Evolutionary conservation across 1,140 invertebrate species (phyloP).

Genomic region (Drosophila ohnishii): DNA sequence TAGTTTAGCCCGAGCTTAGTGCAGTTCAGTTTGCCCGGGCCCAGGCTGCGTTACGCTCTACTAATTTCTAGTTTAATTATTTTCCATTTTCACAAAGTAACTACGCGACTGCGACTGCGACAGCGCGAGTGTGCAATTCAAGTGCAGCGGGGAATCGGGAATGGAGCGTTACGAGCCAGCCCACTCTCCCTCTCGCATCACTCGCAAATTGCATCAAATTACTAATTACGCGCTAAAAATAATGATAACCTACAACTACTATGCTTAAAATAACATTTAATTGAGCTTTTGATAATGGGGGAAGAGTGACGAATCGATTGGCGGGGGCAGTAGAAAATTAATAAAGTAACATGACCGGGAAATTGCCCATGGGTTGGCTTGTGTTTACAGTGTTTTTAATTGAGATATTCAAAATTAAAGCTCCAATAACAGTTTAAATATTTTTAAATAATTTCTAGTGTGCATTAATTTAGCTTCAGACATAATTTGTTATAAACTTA

Average conservation of each 20-base stretch:
- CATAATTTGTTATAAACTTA: neutral
- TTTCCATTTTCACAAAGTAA: slow-evolving; percentile 78
- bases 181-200: neutral
- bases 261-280: slow-evolving; percentile 55
- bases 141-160: slow-evolving; percentile 62
- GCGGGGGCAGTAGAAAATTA: neutral
- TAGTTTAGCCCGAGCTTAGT: slow-evolving; percentile 33
- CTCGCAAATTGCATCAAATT: slow-evolving; percentile 62
- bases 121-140: slow-evolving; percentile 61
- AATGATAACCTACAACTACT: slow-evolving; percentile 40
- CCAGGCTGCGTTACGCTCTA: slow-evolving; percentile 65
- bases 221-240: slow-evolving; percentile 69
- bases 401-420: too few relatives aligned
- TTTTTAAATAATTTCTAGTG: neutral
- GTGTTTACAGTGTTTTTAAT: neutral
- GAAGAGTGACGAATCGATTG: neutral
- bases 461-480: neutral
- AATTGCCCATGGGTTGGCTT: neutral
- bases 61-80: slow-evolving; percentile 79
- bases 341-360: neutral
- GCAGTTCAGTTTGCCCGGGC: slow-evolving; percentile 15
- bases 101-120: slow-evolving; percentile 53
- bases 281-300: slow-evolving; percentile 20
- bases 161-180: slow-evolving; percentile 47
- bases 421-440: too few relatives aligned